A percentile compares a stretch with the other conserved stretches of the same genome.
Evolutionary conservation across 1,140 invertebrate genomes (phyloP).

Genomic region (Trachymyrmex cornetzi): DNA sequence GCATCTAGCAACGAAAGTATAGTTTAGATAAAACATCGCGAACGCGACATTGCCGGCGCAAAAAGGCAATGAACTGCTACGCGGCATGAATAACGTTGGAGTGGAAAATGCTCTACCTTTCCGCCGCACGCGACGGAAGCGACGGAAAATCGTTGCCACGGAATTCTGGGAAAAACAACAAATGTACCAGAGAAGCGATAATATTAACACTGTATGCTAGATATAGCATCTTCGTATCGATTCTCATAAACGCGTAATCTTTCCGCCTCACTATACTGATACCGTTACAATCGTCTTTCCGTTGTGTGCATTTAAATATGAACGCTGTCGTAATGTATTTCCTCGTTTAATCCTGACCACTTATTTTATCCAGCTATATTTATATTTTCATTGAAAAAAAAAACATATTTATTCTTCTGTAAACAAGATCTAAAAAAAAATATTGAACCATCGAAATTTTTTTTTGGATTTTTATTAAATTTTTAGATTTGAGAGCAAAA

Average conservation of each 20-base stretch:
- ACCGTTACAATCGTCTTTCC: not conserved
- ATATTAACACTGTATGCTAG: not conserved
- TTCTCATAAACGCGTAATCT: not conserved
- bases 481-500: no score
- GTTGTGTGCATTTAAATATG: not conserved
- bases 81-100: conserved; percentile 58
- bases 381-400: not conserved
- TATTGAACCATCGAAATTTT: no score
- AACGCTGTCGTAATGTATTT: not conserved
- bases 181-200: not conserved
- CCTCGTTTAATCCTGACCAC: not conserved
- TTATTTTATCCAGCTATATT: not conserved
- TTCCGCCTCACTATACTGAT: not conserved
- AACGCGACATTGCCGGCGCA: conserved; percentile 56
- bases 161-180: conserved; percentile 68
- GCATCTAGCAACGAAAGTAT: conserved; percentile 52
- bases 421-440: not conserved
- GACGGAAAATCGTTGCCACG: conserved; percentile 73
- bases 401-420: not conserved
- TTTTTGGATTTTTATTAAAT: no score
- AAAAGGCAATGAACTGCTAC: conserved; percentile 69
- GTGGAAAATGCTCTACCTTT: conserved; percentile 54
- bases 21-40: conserved; percentile 67
- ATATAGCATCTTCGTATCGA: conserved; percentile 61
- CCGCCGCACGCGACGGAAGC: conserved; percentile 61